Percentiles rank a stretch among this genome's conserved stretches.
Conservation (phyloP, 2,113 vertebrate genomes). For the Alligator sinensis region DNA sequence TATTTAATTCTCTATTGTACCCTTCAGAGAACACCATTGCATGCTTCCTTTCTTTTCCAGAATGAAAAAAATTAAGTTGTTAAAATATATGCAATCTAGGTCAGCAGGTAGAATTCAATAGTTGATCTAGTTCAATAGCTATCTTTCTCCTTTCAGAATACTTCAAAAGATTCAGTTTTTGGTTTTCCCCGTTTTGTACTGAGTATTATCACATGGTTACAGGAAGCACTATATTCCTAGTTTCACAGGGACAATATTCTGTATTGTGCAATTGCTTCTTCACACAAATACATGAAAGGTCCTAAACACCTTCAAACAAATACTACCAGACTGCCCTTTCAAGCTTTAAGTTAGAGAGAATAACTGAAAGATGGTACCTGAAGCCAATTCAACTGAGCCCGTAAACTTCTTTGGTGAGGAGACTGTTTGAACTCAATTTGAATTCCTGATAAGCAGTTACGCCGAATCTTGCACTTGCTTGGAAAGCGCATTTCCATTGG, state of each 20-base stretch:
- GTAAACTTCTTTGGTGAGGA: conserved; percentile 90
- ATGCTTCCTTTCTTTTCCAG: background rate
- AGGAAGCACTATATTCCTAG: background rate
- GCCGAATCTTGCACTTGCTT: conserved; percentile 83
- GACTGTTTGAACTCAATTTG: conserved; percentile 95
- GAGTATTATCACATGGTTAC: no score
- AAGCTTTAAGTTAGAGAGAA: conserved; percentile 73
- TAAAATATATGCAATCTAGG: background rate
- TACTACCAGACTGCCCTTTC: background rate
- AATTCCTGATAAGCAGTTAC: conserved; percentile 94
- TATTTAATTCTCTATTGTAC: background rate
- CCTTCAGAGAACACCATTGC: background rate
- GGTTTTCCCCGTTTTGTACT: no score
- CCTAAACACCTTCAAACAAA: background rate
- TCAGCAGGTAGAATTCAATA: background rate
- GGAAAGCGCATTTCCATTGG: conserved; percentile 93
- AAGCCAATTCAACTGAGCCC: conserved; percentile 93
- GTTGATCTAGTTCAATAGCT: background rate
- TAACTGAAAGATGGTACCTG: conserved; percentile 81
- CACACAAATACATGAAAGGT: background rate
- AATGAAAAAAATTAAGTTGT: background rate
- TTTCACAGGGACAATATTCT: background rate
- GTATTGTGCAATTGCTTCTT: background rate
- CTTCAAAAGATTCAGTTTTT: background rate
- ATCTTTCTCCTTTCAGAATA: background rate